Evolutionary conservation across 1,140 invertebrate species (phyloP).

Genomic region (Aphelenchoides avenae): DNA sequence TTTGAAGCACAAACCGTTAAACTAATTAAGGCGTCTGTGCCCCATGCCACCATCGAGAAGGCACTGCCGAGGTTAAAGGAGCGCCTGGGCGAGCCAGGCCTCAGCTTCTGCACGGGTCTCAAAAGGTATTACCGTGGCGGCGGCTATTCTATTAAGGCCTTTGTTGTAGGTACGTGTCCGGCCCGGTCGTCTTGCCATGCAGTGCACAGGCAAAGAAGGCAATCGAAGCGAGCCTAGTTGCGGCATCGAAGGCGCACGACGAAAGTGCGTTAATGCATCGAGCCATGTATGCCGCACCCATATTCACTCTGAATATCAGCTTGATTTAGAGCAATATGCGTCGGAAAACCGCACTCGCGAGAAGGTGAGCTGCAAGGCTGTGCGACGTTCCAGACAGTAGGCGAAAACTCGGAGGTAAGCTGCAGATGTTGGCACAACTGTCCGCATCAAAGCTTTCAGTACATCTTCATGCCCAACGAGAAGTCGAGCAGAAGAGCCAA

Average conservation of each 20-base stretch:
- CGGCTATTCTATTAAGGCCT: neutral
- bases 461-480: conserved; percentile 18
- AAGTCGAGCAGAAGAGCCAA: neutral
- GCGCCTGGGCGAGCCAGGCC: conserved; percentile 7
- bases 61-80: conserved; percentile 14
- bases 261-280: neutral
- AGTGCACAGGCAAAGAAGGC: conserved; percentile 17
- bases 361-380: too few relatives aligned
- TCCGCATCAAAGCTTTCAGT: too few relatives aligned
- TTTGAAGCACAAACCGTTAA: too few relatives aligned
- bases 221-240: conserved; percentile 11
- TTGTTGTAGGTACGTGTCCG: conserved; percentile 20
- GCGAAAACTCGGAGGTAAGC: neutral
- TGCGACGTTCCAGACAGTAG: too few relatives aligned
- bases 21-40: too few relatives aligned
- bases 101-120: conserved; percentile 19
- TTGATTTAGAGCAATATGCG: conserved; percentile 10
- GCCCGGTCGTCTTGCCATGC: conserved; percentile 28
- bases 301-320: neutral
- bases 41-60: conserved; percentile 21
- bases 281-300: neutral
- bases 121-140: conserved; percentile 8
- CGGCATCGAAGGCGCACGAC: neutral
- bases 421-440: neutral
- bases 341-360: conserved; percentile 4